Percentiles rank a stretch among this genome's conserved stretches.
Evolutionary conservation across 53 echinoderm and acorn worm species (phyloP).

Genomic region (Luidia sarsii): DNA sequence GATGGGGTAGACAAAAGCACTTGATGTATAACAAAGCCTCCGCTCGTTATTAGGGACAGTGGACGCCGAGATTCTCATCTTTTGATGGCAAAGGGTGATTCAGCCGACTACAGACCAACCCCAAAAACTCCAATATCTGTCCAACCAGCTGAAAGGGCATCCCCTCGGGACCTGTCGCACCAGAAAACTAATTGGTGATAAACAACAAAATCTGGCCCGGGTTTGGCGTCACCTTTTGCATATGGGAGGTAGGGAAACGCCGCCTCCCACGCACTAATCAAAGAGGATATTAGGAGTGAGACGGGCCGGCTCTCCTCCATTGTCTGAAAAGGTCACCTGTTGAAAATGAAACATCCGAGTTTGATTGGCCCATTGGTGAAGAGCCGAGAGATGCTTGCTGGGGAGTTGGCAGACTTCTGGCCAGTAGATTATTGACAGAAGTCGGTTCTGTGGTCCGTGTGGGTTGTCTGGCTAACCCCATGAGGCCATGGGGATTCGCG

Average conservation of each 20-base stretch:
- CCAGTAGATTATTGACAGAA: too few species aligned
- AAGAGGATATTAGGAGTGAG: conserved; percentile 19
- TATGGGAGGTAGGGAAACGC: too few species aligned
- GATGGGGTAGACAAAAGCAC: too few species aligned
- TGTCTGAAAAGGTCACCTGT: conserved; percentile 39
- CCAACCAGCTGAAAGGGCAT: neutral
- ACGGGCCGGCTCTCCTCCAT: conserved; percentile 10
- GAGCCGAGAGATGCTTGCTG: too few species aligned
- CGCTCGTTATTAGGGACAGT: too few species aligned
- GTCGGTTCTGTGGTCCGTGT: too few species aligned
- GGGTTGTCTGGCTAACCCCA: too few species aligned
- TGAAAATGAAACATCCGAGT: neutral
- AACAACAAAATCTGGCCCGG: too few species aligned
- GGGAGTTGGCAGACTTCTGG: too few species aligned
- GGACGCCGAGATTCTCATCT: neutral
- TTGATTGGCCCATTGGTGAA: neutral
- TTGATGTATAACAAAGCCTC: too few species aligned
- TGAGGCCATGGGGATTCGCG: too few species aligned
- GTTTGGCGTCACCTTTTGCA: too few species aligned
- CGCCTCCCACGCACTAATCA: conserved; percentile 41
- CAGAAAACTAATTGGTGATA: conserved; percentile 40
- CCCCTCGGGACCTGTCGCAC: neutral
- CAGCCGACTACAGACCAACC: neutral
- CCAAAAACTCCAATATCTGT: neutral
- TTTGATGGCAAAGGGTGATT: conserved; percentile 9